Percentiles rank a stretch among this genome's conserved stretches.
phyloP scores from a whole-genome alignment of 2,113 vertebrate species.

The Tupaia chinensis region DNA sequence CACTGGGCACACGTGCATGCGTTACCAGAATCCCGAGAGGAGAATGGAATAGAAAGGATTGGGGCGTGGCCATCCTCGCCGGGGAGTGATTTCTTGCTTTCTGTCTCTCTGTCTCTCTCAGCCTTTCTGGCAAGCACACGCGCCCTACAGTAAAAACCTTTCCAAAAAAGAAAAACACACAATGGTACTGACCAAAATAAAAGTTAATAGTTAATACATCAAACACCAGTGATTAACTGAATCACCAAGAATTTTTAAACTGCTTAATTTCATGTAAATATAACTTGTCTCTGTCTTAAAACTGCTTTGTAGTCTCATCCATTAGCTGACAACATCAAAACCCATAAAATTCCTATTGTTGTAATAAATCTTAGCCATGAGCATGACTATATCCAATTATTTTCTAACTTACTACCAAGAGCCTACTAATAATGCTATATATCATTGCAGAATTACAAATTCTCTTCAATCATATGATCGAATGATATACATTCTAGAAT shows the following conservation, averaged over 20 bases:
- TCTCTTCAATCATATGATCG: not conserved
- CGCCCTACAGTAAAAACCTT: too few species aligned
- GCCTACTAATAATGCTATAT: not conserved
- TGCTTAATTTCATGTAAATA: not conserved
- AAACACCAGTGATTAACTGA: not conserved
- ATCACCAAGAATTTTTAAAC: not conserved
- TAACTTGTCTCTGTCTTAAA: not conserved
- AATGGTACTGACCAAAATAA: not conserved
- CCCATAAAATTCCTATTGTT: not conserved
- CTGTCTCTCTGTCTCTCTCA: too few species aligned
- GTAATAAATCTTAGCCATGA: not conserved
- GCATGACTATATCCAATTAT: not conserved
- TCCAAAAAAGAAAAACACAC: not conserved
- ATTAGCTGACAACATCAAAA: not conserved
- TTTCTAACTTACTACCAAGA: constrained; percentile 32
- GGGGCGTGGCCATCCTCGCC: too few species aligned
- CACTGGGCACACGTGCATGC: too few species aligned
- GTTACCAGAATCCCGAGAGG: too few species aligned
- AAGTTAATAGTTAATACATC: not conserved
- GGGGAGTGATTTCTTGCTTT: too few species aligned
- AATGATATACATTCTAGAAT: not conserved
- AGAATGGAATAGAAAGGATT: too few species aligned
- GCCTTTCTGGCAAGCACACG: too few species aligned
- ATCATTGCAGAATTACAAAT: constrained; percentile 34
- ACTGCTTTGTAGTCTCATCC: not conserved